Base-by-base conservation (phyloP, 2,888 invertebrate species). In the Philopedon plagiatum region DNA sequence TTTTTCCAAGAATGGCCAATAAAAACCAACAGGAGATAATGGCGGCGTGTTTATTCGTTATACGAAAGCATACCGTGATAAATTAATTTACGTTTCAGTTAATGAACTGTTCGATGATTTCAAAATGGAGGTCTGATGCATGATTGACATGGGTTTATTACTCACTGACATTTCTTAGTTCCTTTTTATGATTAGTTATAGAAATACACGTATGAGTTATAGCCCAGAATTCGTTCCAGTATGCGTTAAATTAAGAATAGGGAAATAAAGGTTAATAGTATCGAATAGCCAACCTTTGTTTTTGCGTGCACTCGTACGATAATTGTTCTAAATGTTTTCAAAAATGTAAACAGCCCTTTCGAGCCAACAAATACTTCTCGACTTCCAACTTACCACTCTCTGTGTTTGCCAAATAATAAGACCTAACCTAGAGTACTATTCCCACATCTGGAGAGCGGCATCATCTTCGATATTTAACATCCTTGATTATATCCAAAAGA, bases 71-170 rank as follows among this genome's bases (percentile, higher is more conserved):
- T 23, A 26, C 26, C 7, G 46, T 62, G 54, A 64, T 64, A 64
- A 64, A 64, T 64, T 64, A 54, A 64, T 54, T 54, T 37, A 37
- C 39, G 54, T 51, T 34, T 54, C 54, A 64, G 54, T 64, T 51
- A 64, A 54, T 37, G 39, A 49, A 64, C 54, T 37, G 51, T 54
- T 21, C 15, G 19, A 39, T 34, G 13, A 39, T 23, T 64, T 46
- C 32, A 51, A 37, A 64, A 54, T 64, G 51, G 41, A 51, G 64
- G 64, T 51, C 54, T 51, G 54, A 64, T 64, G 13, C 19, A 37
- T 64, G 64, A 64, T 64, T 64, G 64, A 64, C 64, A 64, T 23
- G 64, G 64, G 64, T 64, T 54, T 64, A 64, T 64, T 64, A 54
- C 54, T 54, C 32, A 49, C 49, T 49, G 26, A 49, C 13, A 49